phyloP scores from a whole-genome alignment of 2,888 invertebrate species.

The Xestia sexstrigata region DNA sequence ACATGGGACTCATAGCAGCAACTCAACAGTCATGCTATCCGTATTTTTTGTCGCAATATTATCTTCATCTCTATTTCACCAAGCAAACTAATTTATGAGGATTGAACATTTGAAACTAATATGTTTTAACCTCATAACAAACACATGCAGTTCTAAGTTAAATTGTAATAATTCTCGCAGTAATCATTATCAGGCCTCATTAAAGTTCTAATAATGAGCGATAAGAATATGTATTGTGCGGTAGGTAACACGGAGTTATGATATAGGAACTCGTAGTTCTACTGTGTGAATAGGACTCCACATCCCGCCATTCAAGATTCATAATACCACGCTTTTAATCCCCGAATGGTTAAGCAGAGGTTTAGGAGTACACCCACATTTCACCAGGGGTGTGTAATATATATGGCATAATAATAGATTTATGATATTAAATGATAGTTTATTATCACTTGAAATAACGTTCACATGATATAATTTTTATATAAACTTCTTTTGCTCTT shows the following conservation, averaged over 20 bases:
- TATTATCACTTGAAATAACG: no score
- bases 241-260: conserved; percentile 8
- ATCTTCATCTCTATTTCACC: not conserved
- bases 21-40: not conserved
- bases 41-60: no score
- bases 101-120: not conserved
- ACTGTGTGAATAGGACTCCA: conserved; percentile 1
- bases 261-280: not conserved
- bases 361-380: not conserved
- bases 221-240: conserved; percentile 32
- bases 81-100: not conserved
- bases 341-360: not conserved
- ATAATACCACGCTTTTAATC: not conserved
- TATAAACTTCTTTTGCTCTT: no score
- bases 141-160: not conserved
- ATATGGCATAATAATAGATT: no score
- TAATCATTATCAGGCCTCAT: conserved; percentile 41
- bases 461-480: no score
- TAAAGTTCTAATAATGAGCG: conserved; percentile 48
- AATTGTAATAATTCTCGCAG: conserved; percentile 18
- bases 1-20: not conserved
- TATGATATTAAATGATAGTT: no score
- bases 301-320: conserved; percentile 1
- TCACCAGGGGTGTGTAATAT: no score
- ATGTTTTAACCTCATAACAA: not conserved